Percentiles rank a stretch among this genome's conserved stretches.
These are phyloP conservation scores for Archegozetes longisetosus DNA, from an alignment of 1,140 invertebrate species.

Conservation along the genomic window DNA sequence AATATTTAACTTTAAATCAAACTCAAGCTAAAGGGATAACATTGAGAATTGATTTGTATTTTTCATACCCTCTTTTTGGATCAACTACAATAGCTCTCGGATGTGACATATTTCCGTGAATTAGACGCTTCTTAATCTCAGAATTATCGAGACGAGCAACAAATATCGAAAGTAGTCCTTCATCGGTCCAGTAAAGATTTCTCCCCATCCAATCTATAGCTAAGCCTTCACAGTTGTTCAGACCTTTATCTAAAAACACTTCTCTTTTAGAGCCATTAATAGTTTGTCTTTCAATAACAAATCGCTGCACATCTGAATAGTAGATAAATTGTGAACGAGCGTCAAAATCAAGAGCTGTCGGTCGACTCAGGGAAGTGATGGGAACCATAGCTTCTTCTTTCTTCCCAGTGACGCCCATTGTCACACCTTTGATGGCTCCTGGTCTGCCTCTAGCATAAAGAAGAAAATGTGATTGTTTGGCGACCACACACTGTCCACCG, in stretches of 20 bases:
- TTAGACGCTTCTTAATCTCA: constrained; percentile 35
- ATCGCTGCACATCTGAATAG: constrained; percentile 44
- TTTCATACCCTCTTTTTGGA: constrained; percentile 36
- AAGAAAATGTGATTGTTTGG: constrained; percentile 38
- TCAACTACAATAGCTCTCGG: constrained; percentile 50
- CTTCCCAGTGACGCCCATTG: constrained; percentile 20
- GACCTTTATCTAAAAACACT: constrained; percentile 23
- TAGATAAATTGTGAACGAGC: constrained; percentile 44
- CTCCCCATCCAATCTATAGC: constrained; percentile 65
- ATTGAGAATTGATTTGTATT: neutral
- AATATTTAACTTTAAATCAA: too few species aligned
- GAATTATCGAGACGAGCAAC: constrained; percentile 41
- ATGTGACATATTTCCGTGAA: constrained; percentile 36
- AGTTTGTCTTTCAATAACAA: constrained; percentile 33
- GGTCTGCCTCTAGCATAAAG: constrained; percentile 44
- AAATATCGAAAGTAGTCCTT: constrained; percentile 40
- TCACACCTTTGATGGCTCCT: constrained; percentile 42
- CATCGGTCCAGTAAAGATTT: constrained; percentile 70
- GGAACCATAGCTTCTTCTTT: constrained; percentile 49
- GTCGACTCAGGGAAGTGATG: constrained; percentile 41
- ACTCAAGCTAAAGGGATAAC: too few species aligned
- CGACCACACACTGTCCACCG: constrained; percentile 39
- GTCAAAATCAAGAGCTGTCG: constrained; percentile 51
- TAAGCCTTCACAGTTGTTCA: constrained; percentile 52
- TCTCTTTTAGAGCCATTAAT: constrained; percentile 29